A percentile compares a stretch with the other conserved stretches of the same genome.
Conservation (phyloP, 2,113 vertebrate genomes). For the Hippocampus abdominalis region DNA sequence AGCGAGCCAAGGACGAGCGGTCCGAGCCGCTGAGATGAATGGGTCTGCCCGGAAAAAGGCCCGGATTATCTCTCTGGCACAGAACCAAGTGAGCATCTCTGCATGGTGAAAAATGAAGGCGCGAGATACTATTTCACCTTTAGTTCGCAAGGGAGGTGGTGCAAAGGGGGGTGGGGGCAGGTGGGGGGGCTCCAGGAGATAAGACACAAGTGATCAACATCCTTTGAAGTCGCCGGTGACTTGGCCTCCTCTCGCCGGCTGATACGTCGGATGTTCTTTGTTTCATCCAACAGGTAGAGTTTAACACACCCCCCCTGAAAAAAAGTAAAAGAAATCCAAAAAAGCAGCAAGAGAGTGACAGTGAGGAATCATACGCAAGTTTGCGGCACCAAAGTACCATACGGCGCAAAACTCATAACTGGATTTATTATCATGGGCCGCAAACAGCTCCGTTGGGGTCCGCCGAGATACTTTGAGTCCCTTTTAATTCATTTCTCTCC, state of each 20-base stretch:
- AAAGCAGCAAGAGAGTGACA: slow-evolving; percentile 26
- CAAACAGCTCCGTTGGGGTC: slow-evolving; percentile 30
- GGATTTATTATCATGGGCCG: slow-evolving; percentile 59
- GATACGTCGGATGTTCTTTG: slow-evolving; percentile 52
- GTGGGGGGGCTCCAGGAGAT: slow-evolving; percentile 70
- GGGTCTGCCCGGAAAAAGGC: slow-evolving; percentile 61
- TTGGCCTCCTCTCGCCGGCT: slow-evolving; percentile 32
- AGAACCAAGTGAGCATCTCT: slow-evolving; percentile 64
- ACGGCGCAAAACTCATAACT: slow-evolving; percentile 40
- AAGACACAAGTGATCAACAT: slow-evolving; percentile 77
- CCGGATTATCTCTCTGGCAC: slow-evolving; percentile 74
- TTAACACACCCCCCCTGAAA: slow-evolving; percentile 1
- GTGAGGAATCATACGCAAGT: slow-evolving; percentile 35
- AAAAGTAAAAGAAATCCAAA: not conserved
- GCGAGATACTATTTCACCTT: slow-evolving; percentile 75
- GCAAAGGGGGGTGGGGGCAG: slow-evolving; percentile 29
- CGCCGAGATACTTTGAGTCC: slow-evolving; percentile 31
- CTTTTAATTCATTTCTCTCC: slow-evolving; percentile 44
- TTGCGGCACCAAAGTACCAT: slow-evolving; percentile 24
- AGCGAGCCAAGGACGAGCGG: slow-evolving; percentile 68
- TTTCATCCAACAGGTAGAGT: slow-evolving; percentile 44
- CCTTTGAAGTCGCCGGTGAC: slow-evolving; percentile 63
- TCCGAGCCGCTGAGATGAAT: slow-evolving; percentile 76
- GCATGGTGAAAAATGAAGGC: slow-evolving; percentile 74
- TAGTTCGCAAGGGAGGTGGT: slow-evolving; percentile 68